Evolutionary conservation across 1,140 invertebrate species (phyloP).

Genomic region (Magallana ariakensis): DNA sequence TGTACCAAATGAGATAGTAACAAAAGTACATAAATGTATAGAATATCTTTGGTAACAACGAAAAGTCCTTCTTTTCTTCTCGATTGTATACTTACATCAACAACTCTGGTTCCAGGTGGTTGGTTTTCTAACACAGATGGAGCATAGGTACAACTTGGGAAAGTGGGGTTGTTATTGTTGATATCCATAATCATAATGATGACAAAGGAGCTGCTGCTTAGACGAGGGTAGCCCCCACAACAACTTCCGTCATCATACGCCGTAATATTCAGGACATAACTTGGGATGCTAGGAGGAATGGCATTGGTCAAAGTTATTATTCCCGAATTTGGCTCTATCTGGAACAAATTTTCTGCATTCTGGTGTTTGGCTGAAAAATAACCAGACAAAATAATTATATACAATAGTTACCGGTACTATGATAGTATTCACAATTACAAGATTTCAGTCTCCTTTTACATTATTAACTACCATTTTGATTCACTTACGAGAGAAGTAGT

Average conservation of each 20-base stretch:
- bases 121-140: slow-evolving; percentile 66
- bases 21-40: no score
- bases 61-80: no score
- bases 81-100: slow-evolving; percentile 58
- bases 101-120: slow-evolving; percentile 61
- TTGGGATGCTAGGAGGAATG: slow-evolving; percentile 59
- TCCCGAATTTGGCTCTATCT: slow-evolving; percentile 68
- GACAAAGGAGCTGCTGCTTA: slow-evolving; percentile 58
- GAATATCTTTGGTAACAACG: no score
- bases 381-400: not conserved
- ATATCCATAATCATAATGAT: slow-evolving; percentile 70
- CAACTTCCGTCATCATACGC: slow-evolving; percentile 73
- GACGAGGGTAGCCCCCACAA: slow-evolving; percentile 62
- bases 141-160: slow-evolving; percentile 67
- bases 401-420: no score
- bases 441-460: no score
- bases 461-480: no score
- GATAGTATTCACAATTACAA: no score
- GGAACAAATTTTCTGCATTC: slow-evolving; percentile 61
- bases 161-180: slow-evolving; percentile 72
- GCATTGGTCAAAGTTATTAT: slow-evolving; percentile 61
- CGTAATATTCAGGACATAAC: slow-evolving; percentile 68
- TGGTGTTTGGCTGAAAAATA: slow-evolving; percentile 41
- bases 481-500: slow-evolving; percentile 71
- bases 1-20: no score